These are phyloP conservation scores for Wasmannia auropunctata DNA, from an alignment of 1,140 invertebrate genomes.

Conservation along the genomic window DNA sequence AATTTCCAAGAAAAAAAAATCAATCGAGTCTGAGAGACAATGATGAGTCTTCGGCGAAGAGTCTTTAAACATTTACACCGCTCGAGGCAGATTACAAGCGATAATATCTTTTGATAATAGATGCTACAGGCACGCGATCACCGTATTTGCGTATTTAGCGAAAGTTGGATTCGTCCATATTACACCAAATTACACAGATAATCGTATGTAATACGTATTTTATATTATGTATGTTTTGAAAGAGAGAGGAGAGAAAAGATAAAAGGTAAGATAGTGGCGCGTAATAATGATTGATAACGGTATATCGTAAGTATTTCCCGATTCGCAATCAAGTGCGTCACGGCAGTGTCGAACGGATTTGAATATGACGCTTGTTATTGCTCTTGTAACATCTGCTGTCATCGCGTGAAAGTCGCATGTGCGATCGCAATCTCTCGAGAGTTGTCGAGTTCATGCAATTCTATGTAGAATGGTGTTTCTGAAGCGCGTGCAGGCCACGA, in stretches of 20 bases:
- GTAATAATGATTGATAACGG: background rate
- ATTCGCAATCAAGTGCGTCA: background rate
- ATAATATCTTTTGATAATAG: background rate
- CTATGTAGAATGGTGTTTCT: background rate
- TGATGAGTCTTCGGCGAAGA: too few relatives aligned
- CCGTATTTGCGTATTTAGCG: background rate
- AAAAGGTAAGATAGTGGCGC: too few relatives aligned
- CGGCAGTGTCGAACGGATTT: background rate
- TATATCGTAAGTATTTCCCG: background rate
- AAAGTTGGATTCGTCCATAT: background rate
- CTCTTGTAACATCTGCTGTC: constrained; percentile 16
- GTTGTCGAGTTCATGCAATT: background rate
- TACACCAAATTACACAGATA: background rate
- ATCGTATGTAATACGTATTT: background rate
- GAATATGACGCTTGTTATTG: background rate
- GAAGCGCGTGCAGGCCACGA: background rate
- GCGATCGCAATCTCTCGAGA: constrained; percentile 6
- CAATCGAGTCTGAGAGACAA: background rate
- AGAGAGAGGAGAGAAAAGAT: background rate
- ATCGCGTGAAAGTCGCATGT: background rate
- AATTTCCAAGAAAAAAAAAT: background rate
- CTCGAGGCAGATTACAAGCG: constrained; percentile 1
- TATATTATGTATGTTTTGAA: background rate
- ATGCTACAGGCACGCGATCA: background rate
- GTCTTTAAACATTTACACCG: constrained; percentile 2